Evolutionary conservation across 2,888 invertebrate genomes (phyloP).

Genomic region (Morinoia aosen): DNA sequence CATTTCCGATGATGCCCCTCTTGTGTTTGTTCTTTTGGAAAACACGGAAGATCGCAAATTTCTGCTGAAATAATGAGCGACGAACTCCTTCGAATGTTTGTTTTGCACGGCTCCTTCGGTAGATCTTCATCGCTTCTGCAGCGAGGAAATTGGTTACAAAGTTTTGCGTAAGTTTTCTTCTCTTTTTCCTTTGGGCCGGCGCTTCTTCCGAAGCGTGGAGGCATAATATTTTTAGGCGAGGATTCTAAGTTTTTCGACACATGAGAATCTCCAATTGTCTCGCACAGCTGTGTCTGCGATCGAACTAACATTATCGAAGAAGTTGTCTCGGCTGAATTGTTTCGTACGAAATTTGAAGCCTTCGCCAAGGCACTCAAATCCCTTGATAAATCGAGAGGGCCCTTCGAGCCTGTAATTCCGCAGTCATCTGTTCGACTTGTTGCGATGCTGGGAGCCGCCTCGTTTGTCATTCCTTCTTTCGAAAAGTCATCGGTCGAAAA

Average conservation of each 20-base stretch:
- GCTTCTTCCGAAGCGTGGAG: too few species aligned
- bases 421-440: slow-evolving; percentile 49
- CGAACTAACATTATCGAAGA: slow-evolving; percentile 38
- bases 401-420: slow-evolving; percentile 38
- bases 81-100: background rate
- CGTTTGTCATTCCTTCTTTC: slow-evolving; percentile 48
- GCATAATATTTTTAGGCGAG: background rate
- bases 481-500: slow-evolving; percentile 44
- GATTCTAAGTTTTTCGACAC: background rate
- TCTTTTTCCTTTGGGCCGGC: background rate
- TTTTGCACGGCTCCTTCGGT: background rate
- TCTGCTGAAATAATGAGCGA: slow-evolving; percentile 5
- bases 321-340: slow-evolving; percentile 29
- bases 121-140: slow-evolving; percentile 29
- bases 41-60: background rate
- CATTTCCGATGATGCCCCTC: background rate
- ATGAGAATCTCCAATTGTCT: slow-evolving; percentile 15
- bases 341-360: slow-evolving; percentile 27
- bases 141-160: background rate
- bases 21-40: background rate
- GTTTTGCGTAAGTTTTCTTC: background rate
- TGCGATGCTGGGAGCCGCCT: slow-evolving; percentile 21
- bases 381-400: slow-evolving; percentile 39
- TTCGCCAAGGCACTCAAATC: slow-evolving; percentile 26
- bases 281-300: slow-evolving; percentile 20